A percentile compares a stretch with the other conserved stretches of the same genome.
phyloP scores from a whole-genome alignment of 2,888 invertebrate genomes.

The Cantharis lateralis region DNA sequence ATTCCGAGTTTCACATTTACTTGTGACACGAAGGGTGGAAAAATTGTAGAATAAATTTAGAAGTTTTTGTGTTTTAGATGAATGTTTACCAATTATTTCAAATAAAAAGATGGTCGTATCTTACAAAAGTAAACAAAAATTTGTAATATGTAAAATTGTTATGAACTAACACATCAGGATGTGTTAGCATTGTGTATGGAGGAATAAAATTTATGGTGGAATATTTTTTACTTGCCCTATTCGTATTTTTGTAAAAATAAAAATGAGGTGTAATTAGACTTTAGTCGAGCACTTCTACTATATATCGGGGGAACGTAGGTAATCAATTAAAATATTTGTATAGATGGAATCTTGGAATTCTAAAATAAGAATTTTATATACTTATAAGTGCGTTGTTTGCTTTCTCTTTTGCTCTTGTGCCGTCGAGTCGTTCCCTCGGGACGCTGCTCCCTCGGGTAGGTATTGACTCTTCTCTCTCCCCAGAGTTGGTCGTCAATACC shows the following conservation, averaged over 20 bases:
- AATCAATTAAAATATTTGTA: constrained; percentile 30
- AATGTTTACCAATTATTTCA: not conserved
- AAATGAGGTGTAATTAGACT: not conserved
- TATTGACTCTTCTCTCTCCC: constrained; percentile 62
- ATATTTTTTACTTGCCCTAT: not conserved
- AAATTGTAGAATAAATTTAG: constrained; percentile 10
- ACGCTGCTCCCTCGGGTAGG: constrained; percentile 56
- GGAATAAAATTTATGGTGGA: not conserved
- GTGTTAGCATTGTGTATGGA: not conserved
- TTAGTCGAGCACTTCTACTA: not conserved
- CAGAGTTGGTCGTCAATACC: constrained; percentile 61
- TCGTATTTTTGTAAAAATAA: not conserved
- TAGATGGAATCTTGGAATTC: constrained; percentile 19
- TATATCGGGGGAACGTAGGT: not conserved
- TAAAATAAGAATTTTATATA: constrained; percentile 25
- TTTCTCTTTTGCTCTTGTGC: constrained; percentile 37
- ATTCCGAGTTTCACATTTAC: constrained; percentile 5
- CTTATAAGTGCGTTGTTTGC: constrained; percentile 41
- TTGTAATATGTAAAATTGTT: not conserved
- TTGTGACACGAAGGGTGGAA: constrained; percentile 11
- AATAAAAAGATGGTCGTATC: not conserved
- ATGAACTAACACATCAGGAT: not conserved
- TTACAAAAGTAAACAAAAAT: not conserved
- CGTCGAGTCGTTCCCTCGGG: constrained; percentile 53
- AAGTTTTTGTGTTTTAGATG: not conserved